Evolutionary conservation across 1,140 invertebrate species (phyloP), one percentile per base, ranked within the genome.

Genomic region (Achatina immaculata): DNA sequence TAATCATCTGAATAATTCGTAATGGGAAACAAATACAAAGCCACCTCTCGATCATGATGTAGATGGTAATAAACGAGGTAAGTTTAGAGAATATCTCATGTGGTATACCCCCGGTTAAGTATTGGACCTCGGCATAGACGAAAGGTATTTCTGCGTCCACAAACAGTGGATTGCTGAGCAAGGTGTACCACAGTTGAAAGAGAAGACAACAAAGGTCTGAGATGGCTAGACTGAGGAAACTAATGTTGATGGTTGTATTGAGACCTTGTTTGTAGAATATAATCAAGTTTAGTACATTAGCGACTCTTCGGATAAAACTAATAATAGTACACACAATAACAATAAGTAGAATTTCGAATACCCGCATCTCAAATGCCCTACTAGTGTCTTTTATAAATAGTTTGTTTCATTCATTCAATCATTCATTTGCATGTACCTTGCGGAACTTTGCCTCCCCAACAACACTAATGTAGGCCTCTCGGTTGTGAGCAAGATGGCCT

Each of bases 181-280:
- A 11, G 24, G 24, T 51, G 24, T 24, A 11, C n/a, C n/a, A n/a
- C n/a, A n/a, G 58, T 16, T 62, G 58, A 1, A 62, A 3, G 7
- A 62, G 0, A 1, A 62, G 28, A 16, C 28, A 31, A 16, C 58
- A 62, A n/a, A 62, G 16, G 31, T 62, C 58, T 21, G 58, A 21
- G 16, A 62, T 28, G n/a, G 19, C 58, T 28, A 62, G 3, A 4
- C n/a, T 1, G 58, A 62, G 31, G 58, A 62, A 62, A 34, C 58
- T 62, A 34, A 62, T 62, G n/a, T 62, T 62, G n/a, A 62, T 62
- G 58, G 58, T 62, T 62, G 58, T 62, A 16, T 62, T 62, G 1
- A 62, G 16, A 62, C 58, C 58, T 62, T 62, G 58, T 62, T 28
- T 62, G 21, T 62, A 62, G 21, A 62, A 62, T 62, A 62, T 62